phyloP scores from a whole-genome alignment of 2,888 invertebrate genomes.

The Choreutis nemorana region DNA sequence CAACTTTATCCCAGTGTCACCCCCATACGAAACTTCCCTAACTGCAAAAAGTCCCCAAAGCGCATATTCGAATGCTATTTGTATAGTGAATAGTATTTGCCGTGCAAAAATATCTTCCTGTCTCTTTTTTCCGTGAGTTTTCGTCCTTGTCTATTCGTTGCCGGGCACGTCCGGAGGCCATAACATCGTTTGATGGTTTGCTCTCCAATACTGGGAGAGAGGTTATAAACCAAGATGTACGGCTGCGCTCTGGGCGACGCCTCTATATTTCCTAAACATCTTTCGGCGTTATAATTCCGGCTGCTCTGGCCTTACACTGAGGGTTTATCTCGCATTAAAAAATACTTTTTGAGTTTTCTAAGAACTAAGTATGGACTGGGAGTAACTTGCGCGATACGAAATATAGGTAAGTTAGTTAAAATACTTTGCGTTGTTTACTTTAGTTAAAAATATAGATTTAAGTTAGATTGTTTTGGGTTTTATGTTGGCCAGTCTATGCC shows the following conservation, averaged over 20 bases:
- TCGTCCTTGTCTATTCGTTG: slow-evolving; percentile 36
- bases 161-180: slow-evolving; percentile 61
- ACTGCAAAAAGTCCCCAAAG: slow-evolving; percentile 18
- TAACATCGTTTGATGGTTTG: slow-evolving; percentile 66
- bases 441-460: no score
- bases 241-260: slow-evolving; percentile 63
- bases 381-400: no score
- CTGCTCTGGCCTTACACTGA: slow-evolving; percentile 43
- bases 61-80: slow-evolving; percentile 37
- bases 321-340: no score
- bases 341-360: no score
- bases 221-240: slow-evolving; percentile 61
- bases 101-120: slow-evolving; percentile 39
- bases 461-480: no score
- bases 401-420: no score
- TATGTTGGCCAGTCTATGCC: no score
- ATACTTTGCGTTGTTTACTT: no score
- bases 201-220: slow-evolving; percentile 63
- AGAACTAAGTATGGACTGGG: no score
- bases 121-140: slow-evolving; percentile 31
- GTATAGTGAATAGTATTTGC: slow-evolving; percentile 51
- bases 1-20: no score
- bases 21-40: no score
- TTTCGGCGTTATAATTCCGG: slow-evolving; percentile 51
- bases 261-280: slow-evolving; percentile 66